Evolutionary conservation across 1,140 invertebrate species (phyloP), one percentile per base, ranked within the genome.

Genomic region (Drosophila sturtevanti): DNA sequence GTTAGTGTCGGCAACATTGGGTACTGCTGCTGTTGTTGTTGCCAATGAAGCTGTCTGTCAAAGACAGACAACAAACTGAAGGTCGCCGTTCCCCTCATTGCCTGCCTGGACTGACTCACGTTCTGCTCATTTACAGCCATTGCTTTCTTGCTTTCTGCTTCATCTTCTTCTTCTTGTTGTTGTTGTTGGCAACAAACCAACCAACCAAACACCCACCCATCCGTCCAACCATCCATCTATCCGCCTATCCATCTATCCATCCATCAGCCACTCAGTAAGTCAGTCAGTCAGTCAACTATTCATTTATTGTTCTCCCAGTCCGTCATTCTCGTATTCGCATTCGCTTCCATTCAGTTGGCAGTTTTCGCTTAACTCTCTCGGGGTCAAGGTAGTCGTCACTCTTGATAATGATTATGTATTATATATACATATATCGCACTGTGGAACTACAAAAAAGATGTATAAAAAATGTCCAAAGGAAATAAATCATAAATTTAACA

Each of bases 381-480:
- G 84, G 84, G 84, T 87, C 84, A 87, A 89, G 84, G 84, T 68
- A 72, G 56, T 67, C 79, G 63, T 82, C 76, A 68, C 58, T 48
- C 41, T 89, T 71, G 72, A 74, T 87, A 82, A 65, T 82, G 63
- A 82, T 77, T 77, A 77, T 68, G 41, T 48, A 21, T 70, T 79
- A 64, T 79, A 76, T 24, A 24, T 24, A n/a, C n/a, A 4, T 24
- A 24, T 73, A 66, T 21, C 9, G 67, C 48, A 74, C 21, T 60
- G 55, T 76, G 65, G 61, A 16, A 44, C 37, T 22, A 12, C 0
- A 21, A 16, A 10, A 7, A 21, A 44, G 18, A 7, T 31, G 7
- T 31, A 31, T 31, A 31, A n/a, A n/a, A 41, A 41, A 21, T 48
- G 41, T 18, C 16, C 18, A 48, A 48, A 4, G 9, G 4, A 31